Evolutionary conservation across 2,113 vertebrate species (phyloP), one percentile per base, ranked within the genome.

Genomic region (Chionis minor): DNA sequence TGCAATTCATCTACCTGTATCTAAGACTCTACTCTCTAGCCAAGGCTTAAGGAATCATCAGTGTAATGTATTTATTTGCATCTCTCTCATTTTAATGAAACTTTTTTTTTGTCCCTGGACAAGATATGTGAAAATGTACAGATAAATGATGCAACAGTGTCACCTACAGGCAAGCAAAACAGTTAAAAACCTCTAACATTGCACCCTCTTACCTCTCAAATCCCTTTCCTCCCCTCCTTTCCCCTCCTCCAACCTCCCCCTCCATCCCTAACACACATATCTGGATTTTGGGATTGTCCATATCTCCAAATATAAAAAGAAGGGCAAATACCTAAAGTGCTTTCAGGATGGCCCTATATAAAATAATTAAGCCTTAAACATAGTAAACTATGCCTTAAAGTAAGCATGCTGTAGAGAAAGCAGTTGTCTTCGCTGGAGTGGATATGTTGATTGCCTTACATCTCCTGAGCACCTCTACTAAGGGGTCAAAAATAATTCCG

Each of bases 61-160:
- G 17, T 45, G 70, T 49, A 89, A 86, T 14, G 32, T 47, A 81
- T 69, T 87, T 82, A 78, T 40, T 82, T 92, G 42, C 94, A 56
- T 65, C 49, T 21, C 40, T 45, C 62, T 83, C 77, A 95, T 96
- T 90, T 70, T 81, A 90, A 87, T 82, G 38, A 70, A 82, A 47
- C 33, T 77, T 27, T 74, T 86, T 79, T 94, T 96, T 86, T 82
- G 97, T 97, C 97, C 95, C 94, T 91, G 90, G 97, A 97, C 96
- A 98, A 97, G 95, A 95, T 52, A 94, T 5, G 42, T 75, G 81
- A 88, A 94, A 96, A 91, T 2, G 14, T 69, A 88, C 78, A 91
- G 93, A 98, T 97, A 97, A 97, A 87, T 97, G 97, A 97, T 75
- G 75, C 97, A 98, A 98, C 97, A 98, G 97, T 98, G 98, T 98